These are phyloP conservation scores for Leptodirus hochenwartii DNA, from an alignment of 2,888 invertebrate species.

Conservation along the genomic window DNA sequence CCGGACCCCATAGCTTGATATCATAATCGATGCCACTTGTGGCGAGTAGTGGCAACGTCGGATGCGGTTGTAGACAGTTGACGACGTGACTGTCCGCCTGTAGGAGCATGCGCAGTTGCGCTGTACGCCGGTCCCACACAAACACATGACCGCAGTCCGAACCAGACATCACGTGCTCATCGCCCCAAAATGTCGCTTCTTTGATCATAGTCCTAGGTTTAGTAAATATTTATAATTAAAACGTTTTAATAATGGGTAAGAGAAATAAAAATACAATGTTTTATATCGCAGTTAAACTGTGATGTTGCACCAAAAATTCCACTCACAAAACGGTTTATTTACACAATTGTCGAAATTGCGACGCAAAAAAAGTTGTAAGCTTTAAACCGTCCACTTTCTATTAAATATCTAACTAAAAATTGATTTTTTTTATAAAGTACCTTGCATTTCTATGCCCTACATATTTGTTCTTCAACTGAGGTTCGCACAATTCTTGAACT, in stretches of 20 bases:
- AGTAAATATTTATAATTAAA: constrained; percentile 5
- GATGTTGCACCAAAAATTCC: too few species aligned
- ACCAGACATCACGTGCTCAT: constrained; percentile 66
- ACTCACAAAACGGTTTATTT: too few species aligned
- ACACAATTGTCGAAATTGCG: too few species aligned
- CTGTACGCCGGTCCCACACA: constrained; percentile 56
- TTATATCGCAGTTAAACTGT: too few species aligned
- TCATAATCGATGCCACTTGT: constrained; percentile 82
- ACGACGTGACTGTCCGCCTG: constrained; percentile 71
- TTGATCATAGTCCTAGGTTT: constrained; percentile 68
- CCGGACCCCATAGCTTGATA: constrained; percentile 66
- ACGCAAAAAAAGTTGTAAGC: too few species aligned
- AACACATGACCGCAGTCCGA: constrained; percentile 80
- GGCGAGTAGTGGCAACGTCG: constrained; percentile 52
- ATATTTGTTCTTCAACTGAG: constrained; percentile 45
- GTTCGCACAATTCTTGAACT: constrained; percentile 21
- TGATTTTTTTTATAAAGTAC: constrained; percentile 24
- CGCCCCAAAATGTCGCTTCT: constrained; percentile 73
- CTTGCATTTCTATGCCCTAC: constrained; percentile 65
- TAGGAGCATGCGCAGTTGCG: constrained; percentile 51
- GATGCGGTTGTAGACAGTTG: constrained; percentile 73
- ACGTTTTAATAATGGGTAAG: background rate
- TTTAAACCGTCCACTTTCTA: too few species aligned
- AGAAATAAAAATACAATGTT: background rate
- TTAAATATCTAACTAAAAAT: too few species aligned